phyloP scores from a whole-genome alignment of 2,888 invertebrate species.

The Tinea semifulvella region DNA sequence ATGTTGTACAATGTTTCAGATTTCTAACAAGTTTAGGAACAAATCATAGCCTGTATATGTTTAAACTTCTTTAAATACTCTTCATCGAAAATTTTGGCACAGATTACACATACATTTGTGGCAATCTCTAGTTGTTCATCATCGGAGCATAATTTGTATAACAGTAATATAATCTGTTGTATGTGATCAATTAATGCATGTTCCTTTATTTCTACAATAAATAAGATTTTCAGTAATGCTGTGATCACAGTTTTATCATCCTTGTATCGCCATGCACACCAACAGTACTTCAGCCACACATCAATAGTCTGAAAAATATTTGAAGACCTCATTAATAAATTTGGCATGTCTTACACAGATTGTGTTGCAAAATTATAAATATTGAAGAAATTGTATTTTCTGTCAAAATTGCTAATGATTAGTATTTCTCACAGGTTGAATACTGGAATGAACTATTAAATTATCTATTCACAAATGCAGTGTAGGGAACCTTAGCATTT shows the following conservation, averaged over 20 bases:
- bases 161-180: constrained; percentile 34
- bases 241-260: constrained; percentile 37
- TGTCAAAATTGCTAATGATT: no score
- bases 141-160: constrained; percentile 25
- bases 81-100: neutral
- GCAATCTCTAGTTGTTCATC: constrained; percentile 17
- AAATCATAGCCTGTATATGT: neutral
- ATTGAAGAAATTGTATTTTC: no score
- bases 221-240: constrained; percentile 40
- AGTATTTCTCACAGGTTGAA: no score
- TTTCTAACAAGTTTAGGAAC: neutral
- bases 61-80: neutral
- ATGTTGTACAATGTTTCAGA: neutral
- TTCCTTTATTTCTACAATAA: constrained; percentile 31
- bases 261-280: constrained; percentile 42
- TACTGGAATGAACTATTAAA: no score
- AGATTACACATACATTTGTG: neutral
- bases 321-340: no score
- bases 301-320: constrained; percentile 48
- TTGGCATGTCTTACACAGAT: no score
- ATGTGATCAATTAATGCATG: constrained; percentile 24
- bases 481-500: no score
- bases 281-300: constrained; percentile 45
- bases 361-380: neutral
- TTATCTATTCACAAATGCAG: no score